Percentiles rank a stretch among this genome's conserved stretches.
Evolutionary conservation across 2,888 invertebrate species (phyloP).

Genomic region (Zootermopsis nevadensis): DNA sequence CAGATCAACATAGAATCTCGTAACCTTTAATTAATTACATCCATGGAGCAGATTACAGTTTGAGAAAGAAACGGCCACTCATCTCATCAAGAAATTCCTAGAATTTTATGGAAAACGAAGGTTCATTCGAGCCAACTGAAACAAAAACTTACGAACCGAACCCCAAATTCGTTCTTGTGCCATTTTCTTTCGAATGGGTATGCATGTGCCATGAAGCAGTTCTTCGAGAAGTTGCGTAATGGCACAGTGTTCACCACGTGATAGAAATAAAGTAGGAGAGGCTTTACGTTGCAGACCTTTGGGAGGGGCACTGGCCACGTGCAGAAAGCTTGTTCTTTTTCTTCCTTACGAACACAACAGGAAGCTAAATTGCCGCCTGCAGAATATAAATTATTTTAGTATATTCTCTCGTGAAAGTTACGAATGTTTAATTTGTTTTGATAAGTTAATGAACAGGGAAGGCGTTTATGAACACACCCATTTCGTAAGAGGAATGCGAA

Average conservation of each 20-base stretch:
- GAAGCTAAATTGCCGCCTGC: not conserved
- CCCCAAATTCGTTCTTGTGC: no score
- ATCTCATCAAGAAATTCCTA: not conserved
- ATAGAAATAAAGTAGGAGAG: no score
- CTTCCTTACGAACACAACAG: not conserved
- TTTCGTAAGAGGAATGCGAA: not conserved
- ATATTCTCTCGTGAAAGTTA: not conserved
- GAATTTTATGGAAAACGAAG: not conserved
- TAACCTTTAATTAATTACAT: no score
- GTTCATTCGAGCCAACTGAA: no score
- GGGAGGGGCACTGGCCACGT: not conserved
- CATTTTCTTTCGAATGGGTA: no score
- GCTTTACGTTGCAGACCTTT: no score
- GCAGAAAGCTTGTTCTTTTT: not conserved
- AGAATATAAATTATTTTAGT: not conserved
- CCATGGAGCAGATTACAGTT: no score
- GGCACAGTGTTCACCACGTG: no score
- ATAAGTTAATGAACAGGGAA: constrained; percentile 6
- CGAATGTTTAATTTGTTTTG: constrained; percentile 4
- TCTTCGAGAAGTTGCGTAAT: no score
- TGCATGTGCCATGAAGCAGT: no score
- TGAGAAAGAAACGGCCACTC: not conserved
- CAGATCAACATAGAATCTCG: no score
- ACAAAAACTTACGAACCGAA: no score
- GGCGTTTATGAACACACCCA: constrained; percentile 5